Conservation (phyloP, 2,113 vertebrate species). For the Naja naja region DNA sequence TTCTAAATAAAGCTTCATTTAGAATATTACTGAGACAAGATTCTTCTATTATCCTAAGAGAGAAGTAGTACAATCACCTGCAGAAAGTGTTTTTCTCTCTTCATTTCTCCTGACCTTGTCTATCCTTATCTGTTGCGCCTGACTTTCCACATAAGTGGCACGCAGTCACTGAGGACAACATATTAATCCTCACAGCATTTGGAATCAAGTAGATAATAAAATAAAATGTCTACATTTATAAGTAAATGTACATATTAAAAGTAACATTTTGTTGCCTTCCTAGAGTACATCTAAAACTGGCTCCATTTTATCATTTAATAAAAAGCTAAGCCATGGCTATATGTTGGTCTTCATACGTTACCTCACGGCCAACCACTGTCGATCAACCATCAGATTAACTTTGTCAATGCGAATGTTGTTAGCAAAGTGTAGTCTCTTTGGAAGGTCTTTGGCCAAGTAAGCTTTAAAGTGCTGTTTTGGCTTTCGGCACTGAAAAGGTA, state of each 20-base stretch:
- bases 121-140: neutral
- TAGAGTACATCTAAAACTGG: neutral
- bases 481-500: constrained; percentile 79
- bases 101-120: neutral
- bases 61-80: neutral
- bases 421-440: constrained; percentile 91
- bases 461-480: constrained; percentile 85
- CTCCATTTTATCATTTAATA: neutral
- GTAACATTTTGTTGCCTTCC: neutral
- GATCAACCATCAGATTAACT: constrained; percentile 85
- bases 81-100: neutral
- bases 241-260: neutral
- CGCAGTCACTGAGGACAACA: neutral
- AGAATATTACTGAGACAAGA: neutral
- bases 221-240: neutral
- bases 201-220: neutral
- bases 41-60: neutral
- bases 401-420: constrained; percentile 88
- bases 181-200: neutral
- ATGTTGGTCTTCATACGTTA: constrained; percentile 47
- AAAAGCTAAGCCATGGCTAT: neutral
- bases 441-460: constrained; percentile 87
- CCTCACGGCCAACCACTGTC: constrained; percentile 85
- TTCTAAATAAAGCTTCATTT: neutral
- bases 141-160: neutral